Conservation (phyloP, 2,797 vertebrate genomes). For the Schizopygopsis pylzovi region DNA sequence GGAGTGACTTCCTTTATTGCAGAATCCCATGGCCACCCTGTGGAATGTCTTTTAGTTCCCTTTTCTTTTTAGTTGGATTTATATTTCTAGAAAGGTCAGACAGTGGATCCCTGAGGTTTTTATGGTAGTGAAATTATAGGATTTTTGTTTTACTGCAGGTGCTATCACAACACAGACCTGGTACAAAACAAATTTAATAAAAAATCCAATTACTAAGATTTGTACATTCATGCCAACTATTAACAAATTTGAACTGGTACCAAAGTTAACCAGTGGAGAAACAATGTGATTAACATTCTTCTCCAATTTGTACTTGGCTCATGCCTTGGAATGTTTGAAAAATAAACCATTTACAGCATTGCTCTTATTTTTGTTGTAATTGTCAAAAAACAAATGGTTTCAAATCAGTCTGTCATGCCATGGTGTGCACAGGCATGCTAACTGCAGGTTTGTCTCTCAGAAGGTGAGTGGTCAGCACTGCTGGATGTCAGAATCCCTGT, state of each 20-base stretch:
- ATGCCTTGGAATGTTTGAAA: not conserved
- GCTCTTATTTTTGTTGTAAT: not conserved
- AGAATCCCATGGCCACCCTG: not conserved
- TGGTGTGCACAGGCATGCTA: not conserved
- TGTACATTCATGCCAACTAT: not conserved
- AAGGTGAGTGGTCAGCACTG: slow-evolving; percentile 25
- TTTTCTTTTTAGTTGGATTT: not conserved
- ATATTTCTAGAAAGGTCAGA: slow-evolving; percentile 25
- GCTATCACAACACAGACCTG: not conserved
- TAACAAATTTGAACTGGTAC: not conserved
- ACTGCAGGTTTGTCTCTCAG: not conserved
- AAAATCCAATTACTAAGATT: not conserved
- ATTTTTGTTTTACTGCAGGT: not conserved
- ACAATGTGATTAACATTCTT: not conserved
- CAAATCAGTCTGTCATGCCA: not conserved
- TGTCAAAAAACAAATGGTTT: not conserved
- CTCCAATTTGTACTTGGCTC: not conserved
- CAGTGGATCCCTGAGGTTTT: not conserved
- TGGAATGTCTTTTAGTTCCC: not conserved
- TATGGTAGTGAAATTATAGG: not conserved
- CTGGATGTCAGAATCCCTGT: slow-evolving; percentile 40
- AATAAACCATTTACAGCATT: not conserved
- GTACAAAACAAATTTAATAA: not conserved
- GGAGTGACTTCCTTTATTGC: not conserved
- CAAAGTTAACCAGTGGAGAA: not conserved